Conservation (phyloP, 2,888 invertebrate genomes). For the Coecobrya sp. region DNA sequence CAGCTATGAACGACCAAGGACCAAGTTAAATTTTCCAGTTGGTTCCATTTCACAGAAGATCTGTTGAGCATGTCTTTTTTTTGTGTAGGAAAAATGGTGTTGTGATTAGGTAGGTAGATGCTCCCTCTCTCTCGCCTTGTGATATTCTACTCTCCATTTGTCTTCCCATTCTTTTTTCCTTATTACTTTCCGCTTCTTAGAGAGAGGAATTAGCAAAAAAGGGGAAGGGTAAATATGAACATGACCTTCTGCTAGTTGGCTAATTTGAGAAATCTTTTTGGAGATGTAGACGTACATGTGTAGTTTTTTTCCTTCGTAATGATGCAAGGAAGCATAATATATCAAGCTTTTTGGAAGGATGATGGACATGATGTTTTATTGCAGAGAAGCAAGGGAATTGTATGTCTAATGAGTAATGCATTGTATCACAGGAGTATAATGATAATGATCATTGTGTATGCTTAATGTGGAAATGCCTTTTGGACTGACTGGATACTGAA, state of each 20-base stretch:
- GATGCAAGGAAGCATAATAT: background rate
- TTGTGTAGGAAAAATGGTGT: background rate
- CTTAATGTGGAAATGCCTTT: too few species aligned
- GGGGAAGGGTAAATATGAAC: background rate
- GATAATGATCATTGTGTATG: too few species aligned
- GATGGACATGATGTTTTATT: too few species aligned
- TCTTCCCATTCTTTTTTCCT: background rate
- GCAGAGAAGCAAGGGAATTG: too few species aligned
- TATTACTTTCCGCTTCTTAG: background rate
- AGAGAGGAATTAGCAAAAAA: slow-evolving; percentile 11
- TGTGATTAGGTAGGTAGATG: background rate
- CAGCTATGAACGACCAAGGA: too few species aligned
- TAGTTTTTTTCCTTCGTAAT: background rate
- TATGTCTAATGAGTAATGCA: too few species aligned
- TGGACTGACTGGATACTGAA: too few species aligned
- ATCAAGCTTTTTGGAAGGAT: too few species aligned
- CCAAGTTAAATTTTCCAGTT: slow-evolving; percentile 23
- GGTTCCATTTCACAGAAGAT: slow-evolving; percentile 16
- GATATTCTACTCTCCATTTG: background rate
- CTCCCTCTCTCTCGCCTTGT: background rate
- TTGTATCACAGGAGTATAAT: too few species aligned
- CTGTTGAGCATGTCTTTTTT: slow-evolving; percentile 20
- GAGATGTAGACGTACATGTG: background rate
- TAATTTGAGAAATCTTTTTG: slow-evolving; percentile 16
- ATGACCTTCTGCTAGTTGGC: slow-evolving; percentile 4